Conservation (phyloP, 1,140 invertebrate genomes). For the Hyles vespertilio region DNA sequence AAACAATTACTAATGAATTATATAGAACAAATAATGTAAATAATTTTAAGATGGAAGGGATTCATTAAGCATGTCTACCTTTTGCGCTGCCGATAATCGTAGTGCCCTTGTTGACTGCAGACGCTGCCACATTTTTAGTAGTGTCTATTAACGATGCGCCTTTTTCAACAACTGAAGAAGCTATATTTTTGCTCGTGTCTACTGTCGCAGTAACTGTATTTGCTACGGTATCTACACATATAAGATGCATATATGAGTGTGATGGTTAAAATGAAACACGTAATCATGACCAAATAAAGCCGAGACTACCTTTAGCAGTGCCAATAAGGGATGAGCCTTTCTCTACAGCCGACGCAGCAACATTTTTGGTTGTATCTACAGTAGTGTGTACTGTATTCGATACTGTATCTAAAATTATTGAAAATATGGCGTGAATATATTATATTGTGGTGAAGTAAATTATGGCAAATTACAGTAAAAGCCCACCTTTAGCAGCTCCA, state of each 20-base stretch:
- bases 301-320: constrained; percentile 22
- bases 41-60: too few species aligned
- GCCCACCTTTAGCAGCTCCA: constrained; percentile 24
- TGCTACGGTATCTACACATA: constrained; percentile 31
- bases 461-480: not conserved
- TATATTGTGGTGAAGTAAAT: not conserved
- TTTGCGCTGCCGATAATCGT: constrained; percentile 22
- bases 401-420: constrained; percentile 40
- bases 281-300: not conserved
- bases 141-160: constrained; percentile 15
- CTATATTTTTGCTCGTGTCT: constrained; percentile 39
- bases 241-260: not conserved
- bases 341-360: constrained; percentile 33
- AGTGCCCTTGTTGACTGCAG: constrained; percentile 31
- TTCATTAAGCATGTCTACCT: constrained; percentile 12
- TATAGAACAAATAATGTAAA: too few species aligned
- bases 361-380: constrained; percentile 38
- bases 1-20: too few species aligned
- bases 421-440: constrained; percentile 1
- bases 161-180: constrained; percentile 35
- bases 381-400: constrained; percentile 26
- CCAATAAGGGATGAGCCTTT: constrained; percentile 31
- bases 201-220: constrained; percentile 33
- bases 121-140: constrained; percentile 22
- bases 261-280: too few species aligned